Evolutionary conservation across 2,113 vertebrate species (phyloP), one percentile per base, ranked within the genome.

Genomic region (Speoplatyrhinus poulsoni): DNA sequence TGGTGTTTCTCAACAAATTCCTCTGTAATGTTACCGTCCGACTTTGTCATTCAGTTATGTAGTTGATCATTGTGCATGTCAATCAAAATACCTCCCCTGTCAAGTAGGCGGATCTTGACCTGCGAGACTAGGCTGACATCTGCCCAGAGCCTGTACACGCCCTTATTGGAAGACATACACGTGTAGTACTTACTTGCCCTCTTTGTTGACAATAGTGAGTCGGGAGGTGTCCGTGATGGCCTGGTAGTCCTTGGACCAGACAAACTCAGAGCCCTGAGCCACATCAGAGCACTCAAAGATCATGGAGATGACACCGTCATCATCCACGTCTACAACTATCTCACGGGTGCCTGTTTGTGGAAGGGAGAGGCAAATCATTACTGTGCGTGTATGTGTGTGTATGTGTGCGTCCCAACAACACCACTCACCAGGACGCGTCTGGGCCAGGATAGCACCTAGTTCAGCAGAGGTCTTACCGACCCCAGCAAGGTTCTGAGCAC

Each of bases 231-330:
- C 97, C 11, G 93, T 93, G 3, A 96, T 92, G 3, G 91, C 80
- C 78, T 95, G 70, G 19, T 99, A 99, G 85, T 99, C 93, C 92
- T 98, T 99, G 73, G 95, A 97, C 97, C 98, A 99, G 85, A 93
- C 65, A 72, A 99, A 98, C 82, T 97, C 84, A 26, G 96, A 99
- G 67, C 92, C 92, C 65, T 93, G 91, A 36, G 87, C 90, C 93
- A 97, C 94, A 83, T 96, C 90, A 52, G 96, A 94, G 88, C 96
- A 98, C 85, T 99, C 96, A 12, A 96, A 99, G 82, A 95, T 92
- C 93, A 99, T 81, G 57, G 97, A 99, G 89, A 99, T 97, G 1
- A 97, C 83, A 56, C 97, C 98, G 9, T 97, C 83, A n/a, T 98
- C 97, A 78, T 99, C 97, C n/a, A 99, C 96, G 16, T 92, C 89